Percentiles rank a stretch among this genome's conserved stretches.
phyloP scores from a whole-genome alignment of 2,888 invertebrate genomes.

The Teleogryllus oceanicus region DNA sequence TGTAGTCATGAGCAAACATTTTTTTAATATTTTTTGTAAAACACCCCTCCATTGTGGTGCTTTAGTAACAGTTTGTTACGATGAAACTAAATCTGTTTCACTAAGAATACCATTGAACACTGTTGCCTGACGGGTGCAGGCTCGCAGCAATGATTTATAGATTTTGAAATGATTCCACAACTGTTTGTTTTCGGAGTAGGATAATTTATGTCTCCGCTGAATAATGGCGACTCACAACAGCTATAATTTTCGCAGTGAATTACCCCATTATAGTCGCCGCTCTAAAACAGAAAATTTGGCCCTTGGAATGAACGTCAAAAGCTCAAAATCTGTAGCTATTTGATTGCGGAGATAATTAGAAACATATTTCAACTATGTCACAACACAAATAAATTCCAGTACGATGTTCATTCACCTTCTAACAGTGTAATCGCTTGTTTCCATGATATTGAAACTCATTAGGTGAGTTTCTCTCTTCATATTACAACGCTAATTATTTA shows the following conservation, averaged over 20 bases:
- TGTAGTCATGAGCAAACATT: too few species aligned
- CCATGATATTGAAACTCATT: too few species aligned
- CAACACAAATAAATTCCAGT: neutral
- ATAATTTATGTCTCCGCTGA: constrained; percentile 18
- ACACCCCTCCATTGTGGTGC: too few species aligned
- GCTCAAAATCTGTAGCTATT: constrained; percentile 3
- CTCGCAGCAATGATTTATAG: neutral
- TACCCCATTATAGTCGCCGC: neutral
- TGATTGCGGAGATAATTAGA: constrained; percentile 7
- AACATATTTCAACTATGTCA: neutral
- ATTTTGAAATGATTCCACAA: constrained; percentile 9
- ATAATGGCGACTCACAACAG: constrained; percentile 5
- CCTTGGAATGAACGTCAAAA: neutral
- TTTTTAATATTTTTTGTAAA: too few species aligned
- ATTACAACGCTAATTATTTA: too few species aligned
- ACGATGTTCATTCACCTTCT: too few species aligned
- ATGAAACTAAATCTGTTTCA: neutral
- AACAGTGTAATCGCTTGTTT: too few species aligned
- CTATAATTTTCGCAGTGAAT: constrained; percentile 6
- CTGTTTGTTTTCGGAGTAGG: neutral
- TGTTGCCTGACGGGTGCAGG: neutral
- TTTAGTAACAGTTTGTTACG: too few species aligned
- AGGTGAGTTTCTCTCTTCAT: too few species aligned
- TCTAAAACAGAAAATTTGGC: neutral
- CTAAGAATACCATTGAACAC: neutral